Conservation (phyloP, 2,797 vertebrate genomes). For the Parauchenoglanis punctatus region DNA sequence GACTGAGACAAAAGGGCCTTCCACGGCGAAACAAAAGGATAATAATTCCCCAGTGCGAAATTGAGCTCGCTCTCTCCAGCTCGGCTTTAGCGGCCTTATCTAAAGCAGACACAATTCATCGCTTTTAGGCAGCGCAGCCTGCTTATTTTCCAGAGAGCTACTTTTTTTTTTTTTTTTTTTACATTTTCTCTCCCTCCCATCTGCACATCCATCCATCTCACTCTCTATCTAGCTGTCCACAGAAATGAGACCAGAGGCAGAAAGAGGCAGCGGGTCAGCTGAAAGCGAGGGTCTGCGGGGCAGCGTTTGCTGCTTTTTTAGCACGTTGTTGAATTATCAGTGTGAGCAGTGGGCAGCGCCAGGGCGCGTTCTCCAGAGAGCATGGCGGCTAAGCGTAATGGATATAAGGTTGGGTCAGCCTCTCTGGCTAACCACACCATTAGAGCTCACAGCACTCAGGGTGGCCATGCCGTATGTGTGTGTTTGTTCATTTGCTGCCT, state of each 20-base stretch:
- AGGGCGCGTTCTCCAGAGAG: slow-evolving; percentile 37
- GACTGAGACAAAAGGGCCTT: slow-evolving; percentile 73
- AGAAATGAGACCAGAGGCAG: slow-evolving; percentile 11
- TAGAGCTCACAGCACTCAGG: slow-evolving; percentile 23
- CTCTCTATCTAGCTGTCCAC: slow-evolving; percentile 54
- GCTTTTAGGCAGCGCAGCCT: slow-evolving; percentile 69
- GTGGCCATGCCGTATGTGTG: background rate
- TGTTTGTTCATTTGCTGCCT: background rate
- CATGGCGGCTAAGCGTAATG: slow-evolving; percentile 34
- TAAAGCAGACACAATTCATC: slow-evolving; percentile 80
- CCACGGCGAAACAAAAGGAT: slow-evolving; percentile 79
- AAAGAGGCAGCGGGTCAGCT: slow-evolving; percentile 22
- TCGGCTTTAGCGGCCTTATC: slow-evolving; percentile 79
- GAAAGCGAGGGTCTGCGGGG: slow-evolving; percentile 27
- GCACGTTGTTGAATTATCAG: slow-evolving; percentile 70
- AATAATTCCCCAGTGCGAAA: slow-evolving; percentile 79
- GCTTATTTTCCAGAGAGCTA: slow-evolving; percentile 76
- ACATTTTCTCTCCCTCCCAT: slow-evolving; percentile 23
- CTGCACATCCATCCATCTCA: slow-evolving; percentile 28
- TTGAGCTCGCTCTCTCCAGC: slow-evolving; percentile 75
- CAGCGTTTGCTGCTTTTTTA: slow-evolving; percentile 57
- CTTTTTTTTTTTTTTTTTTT: slow-evolving; percentile 43
- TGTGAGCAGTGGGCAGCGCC: slow-evolving; percentile 62
- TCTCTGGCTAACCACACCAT: slow-evolving; percentile 28
- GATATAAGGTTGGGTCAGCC: slow-evolving; percentile 40